Evolutionary conservation across 2,113 vertebrate species (phyloP).

Genomic region (Cyprinodon variegatus): DNA sequence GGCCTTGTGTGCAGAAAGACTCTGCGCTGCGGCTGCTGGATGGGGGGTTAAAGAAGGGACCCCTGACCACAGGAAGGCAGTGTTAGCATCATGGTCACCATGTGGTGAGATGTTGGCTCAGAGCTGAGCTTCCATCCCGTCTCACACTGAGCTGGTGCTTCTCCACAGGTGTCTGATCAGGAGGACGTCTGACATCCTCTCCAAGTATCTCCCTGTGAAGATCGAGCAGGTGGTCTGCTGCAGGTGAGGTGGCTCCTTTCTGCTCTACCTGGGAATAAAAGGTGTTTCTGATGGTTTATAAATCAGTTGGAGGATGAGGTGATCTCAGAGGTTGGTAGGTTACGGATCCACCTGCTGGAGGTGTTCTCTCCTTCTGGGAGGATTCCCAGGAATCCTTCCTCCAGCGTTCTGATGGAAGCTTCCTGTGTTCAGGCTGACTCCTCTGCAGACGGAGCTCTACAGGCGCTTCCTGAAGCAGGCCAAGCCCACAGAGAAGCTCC

Average conservation of each 20-base stretch:
- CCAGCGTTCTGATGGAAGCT: no score
- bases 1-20: no score
- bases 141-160: not conserved
- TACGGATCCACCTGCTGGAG: no score
- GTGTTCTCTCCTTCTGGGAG: no score
- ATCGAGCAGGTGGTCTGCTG: conserved; percentile 97
- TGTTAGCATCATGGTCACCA: no score
- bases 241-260: conserved; percentile 78
- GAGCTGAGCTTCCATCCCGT: not conserved
- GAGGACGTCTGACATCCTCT: conserved; percentile 96
- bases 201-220: conserved; percentile 98
- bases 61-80: no score
- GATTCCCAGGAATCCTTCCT: no score
- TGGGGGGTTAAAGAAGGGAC: no score
- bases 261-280: not conserved
- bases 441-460: conserved; percentile 90
- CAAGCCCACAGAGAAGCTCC: conserved; percentile 87
- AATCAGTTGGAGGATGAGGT: not conserved
- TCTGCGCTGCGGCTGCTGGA: no score
- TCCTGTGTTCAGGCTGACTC: conserved; percentile 83
- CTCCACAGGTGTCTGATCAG: conserved; percentile 90
- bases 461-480: conserved; percentile 90
- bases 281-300: not conserved
- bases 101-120: no score
- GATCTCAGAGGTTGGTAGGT: no score